Conservation (phyloP, 2,888 invertebrate genomes). For the Enchytraeus crypticus region DNA sequence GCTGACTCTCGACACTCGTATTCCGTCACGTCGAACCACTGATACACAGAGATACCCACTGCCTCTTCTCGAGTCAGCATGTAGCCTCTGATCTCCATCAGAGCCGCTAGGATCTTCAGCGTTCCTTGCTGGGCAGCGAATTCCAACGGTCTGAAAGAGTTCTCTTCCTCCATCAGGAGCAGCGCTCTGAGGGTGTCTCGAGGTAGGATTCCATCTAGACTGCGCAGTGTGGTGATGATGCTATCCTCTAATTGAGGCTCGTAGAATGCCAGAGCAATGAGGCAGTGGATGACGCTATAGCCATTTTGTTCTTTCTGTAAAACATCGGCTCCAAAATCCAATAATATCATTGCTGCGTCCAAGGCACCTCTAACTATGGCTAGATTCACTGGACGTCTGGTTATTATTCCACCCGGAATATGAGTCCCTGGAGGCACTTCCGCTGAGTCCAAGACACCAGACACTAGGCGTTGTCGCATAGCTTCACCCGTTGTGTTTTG, state of each 20-base stretch:
- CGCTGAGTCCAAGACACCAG: not conserved
- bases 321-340: not conserved
- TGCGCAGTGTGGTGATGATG: not conserved
- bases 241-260: not conserved
- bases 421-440: not conserved
- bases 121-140: conserved; percentile 3
- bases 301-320: not conserved
- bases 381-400: not conserved
- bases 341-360: not conserved
- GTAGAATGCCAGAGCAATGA: not conserved
- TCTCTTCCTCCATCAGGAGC: not conserved
- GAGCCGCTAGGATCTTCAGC: not conserved
- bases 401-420: not conserved
- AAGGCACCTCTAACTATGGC: not conserved
- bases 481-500: not conserved
- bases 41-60: not conserved
- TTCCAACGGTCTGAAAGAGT: not conserved
- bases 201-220: not conserved
- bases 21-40: conserved; percentile 3
- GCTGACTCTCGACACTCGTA: not conserved
- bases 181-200: not conserved
- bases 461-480: not conserved
- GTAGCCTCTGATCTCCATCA: not conserved
- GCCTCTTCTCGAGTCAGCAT: not conserved
- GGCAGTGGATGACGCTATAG: conserved; percentile 1